Percentiles rank a stretch among this genome's conserved stretches.
Evolutionary conservation across 2,113 vertebrate genomes (phyloP).

Genomic region (Aegotheles bennettii): DNA sequence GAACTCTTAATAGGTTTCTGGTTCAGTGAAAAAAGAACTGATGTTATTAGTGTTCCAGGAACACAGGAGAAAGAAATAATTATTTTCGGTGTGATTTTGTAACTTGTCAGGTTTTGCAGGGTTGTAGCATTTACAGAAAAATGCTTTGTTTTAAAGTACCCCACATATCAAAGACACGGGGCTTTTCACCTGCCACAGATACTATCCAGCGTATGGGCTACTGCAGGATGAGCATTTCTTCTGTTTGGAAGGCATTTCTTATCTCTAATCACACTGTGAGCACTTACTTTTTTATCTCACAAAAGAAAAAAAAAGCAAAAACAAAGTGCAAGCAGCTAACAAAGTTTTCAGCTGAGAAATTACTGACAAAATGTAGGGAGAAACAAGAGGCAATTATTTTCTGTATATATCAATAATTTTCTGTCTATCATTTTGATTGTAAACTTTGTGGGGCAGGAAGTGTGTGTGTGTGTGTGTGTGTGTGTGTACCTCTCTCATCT

Average conservation of each 20-base stretch:
- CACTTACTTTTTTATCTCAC: not conserved
- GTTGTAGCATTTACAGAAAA: not conserved
- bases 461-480: not conserved
- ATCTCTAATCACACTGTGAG: not conserved
- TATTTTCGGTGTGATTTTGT: not conserved
- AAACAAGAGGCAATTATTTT: not conserved
- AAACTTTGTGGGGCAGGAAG: not conserved
- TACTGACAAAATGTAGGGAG: not conserved
- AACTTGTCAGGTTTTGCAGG: not conserved
- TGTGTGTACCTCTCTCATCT: not conserved
- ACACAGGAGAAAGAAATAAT: not conserved
- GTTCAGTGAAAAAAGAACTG: not conserved
- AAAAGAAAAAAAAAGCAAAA: not conserved
- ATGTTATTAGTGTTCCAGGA: not conserved
- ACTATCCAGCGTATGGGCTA: not conserved
- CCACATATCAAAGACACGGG: not conserved
- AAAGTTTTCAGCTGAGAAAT: not conserved
- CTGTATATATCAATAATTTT: not conserved
- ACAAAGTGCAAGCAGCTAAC: not conserved
- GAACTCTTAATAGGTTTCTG: not conserved
- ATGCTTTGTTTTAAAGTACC: not conserved
- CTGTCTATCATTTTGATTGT: not conserved
- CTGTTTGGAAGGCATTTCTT: not conserved
- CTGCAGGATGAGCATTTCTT: not conserved
- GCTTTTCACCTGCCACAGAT: not conserved